Evolutionary conservation across 2,113 vertebrate genomes (phyloP).

Genomic region (Notiomystis cincta): DNA sequence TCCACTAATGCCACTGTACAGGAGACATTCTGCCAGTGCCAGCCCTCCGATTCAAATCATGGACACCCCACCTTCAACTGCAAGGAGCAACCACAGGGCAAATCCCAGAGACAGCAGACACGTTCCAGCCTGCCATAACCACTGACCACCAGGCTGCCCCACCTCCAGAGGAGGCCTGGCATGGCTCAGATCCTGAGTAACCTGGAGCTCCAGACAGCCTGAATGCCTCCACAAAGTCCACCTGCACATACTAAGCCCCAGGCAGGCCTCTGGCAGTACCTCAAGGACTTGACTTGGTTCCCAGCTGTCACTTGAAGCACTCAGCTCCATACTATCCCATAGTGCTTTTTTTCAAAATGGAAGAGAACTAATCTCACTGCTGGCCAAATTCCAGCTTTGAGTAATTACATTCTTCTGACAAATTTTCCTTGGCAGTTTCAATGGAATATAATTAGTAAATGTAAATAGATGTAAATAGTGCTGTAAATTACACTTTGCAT

Average conservation of each 20-base stretch:
- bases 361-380: conserved; percentile 35
- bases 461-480: conserved; percentile 63
- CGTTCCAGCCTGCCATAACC: not conserved
- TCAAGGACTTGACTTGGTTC: not conserved
- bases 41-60: rapidly evolving
- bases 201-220: not conserved
- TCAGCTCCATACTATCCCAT: not conserved
- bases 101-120: not conserved
- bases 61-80: not conserved
- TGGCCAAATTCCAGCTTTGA: conserved; percentile 49
- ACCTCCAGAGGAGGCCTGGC: not conserved
- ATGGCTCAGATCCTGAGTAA: not conserved
- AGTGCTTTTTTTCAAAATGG: not conserved
- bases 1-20: rapidly evolving
- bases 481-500: conserved; percentile 22
- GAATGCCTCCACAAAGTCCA: not conserved
- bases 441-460: conserved; percentile 61
- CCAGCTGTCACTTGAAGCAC: not conserved
- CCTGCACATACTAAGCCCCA: not conserved
- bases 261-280: not conserved
- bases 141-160: not conserved
- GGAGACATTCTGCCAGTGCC: not conserved
- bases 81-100: not conserved
- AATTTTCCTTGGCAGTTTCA: conserved; percentile 59
- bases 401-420: conserved; percentile 67